Evolutionary conservation across 2,113 vertebrate genomes (phyloP), one percentile per base, ranked within the genome.

Genomic region (Jaculus jaculus): DNA sequence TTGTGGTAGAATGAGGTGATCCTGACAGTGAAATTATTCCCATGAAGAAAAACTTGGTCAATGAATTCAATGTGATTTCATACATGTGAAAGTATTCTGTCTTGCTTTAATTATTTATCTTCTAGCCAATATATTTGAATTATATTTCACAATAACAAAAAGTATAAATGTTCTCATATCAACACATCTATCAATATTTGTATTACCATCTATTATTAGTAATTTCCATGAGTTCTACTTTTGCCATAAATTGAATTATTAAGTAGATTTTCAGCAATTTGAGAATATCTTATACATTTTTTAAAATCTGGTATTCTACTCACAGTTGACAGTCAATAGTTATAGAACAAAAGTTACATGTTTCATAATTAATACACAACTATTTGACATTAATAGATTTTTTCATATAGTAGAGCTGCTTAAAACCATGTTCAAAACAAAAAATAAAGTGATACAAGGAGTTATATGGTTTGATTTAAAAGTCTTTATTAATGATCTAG

Each of bases 371-470:
- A 77, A 42, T 54, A 24, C 11, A 4, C 60, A 73, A 58, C 23
- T 65, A 15, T 58, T 92, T 69, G 66, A 11, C 21, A 54, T 61
- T 54, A 65, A 32, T n/a, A 6, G 18, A 88, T 47, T 90, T 47
- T 90, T 91, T 87, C 20, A 16, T 68, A 42, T 54, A 47, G 87
- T 75, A 87, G 69, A 91, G 51, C 37, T 80, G 34, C 63, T 95
- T 90, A 82, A 89, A 84, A 32, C 23, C 21, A 7, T 63, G 10
- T 84, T 92, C 11, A 65, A 77, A 95, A 89, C 32, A 72, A 84
- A 77, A 80, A 8, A n/a, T 78, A 26, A 24, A 37, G 28, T 84
- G 60, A 63, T 39, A 20, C 13, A 73, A 47, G 72, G 47, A 95
- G 71, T 68, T 92, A 58, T 6, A 24, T 17, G 80, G 18, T 86